Conservation (phyloP, 2,797 vertebrate genomes). For the Alosa sapidissima region DNA sequence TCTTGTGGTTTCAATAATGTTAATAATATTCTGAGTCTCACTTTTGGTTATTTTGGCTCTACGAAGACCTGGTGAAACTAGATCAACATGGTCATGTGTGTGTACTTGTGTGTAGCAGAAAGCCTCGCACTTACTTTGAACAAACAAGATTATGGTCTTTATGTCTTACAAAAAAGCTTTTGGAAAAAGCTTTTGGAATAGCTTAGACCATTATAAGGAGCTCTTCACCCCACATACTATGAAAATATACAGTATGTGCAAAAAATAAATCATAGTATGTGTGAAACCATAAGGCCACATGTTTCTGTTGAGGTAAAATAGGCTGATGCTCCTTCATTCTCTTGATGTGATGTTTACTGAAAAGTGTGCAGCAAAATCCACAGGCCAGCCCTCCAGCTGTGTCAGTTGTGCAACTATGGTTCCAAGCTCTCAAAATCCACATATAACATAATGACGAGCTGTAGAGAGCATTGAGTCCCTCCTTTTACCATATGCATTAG, state of each 20-base stretch:
- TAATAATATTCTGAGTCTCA: background rate
- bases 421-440: background rate
- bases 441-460: background rate
- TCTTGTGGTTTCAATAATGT: background rate
- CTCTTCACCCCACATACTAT: background rate
- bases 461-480: background rate
- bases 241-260: background rate
- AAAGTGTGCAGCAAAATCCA: background rate
- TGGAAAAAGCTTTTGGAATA: too few relatives aligned
- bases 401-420: background rate
- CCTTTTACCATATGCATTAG: background rate
- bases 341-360: background rate
- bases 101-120: background rate
- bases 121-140: background rate
- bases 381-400: background rate
- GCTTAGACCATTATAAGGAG: background rate
- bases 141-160: background rate
- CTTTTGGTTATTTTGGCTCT: background rate
- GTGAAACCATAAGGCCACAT: background rate
- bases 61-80: slow-evolving; percentile 3
- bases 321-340: background rate
- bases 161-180: background rate
- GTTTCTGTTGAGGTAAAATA: too few relatives aligned
- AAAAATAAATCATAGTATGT: background rate
- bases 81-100: background rate